Evolutionary conservation across 2,888 invertebrate species (phyloP).

Genomic region (Andrena chrysosceles): DNA sequence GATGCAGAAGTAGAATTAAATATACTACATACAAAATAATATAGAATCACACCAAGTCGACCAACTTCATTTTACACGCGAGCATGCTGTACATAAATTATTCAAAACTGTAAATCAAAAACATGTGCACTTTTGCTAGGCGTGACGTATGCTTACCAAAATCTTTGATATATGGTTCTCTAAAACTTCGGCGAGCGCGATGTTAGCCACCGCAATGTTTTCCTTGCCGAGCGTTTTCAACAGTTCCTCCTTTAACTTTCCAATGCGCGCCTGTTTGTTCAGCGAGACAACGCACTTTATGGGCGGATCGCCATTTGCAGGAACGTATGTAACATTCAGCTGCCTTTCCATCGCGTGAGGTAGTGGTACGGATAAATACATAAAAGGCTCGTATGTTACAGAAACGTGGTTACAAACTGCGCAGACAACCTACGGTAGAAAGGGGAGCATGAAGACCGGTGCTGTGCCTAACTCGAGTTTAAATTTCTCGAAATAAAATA

Average conservation of each 20-base stretch:
- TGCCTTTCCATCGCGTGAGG: conserved; percentile 88
- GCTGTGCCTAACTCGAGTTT: not conserved
- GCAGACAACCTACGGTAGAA: conserved; percentile 86
- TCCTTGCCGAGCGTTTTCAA: conserved; percentile 83
- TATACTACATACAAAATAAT: conserved; percentile 12
- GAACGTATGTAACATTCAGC: conserved; percentile 86
- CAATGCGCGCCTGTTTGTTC: conserved; percentile 86
- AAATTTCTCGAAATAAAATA: not conserved
- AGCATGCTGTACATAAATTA: conserved; percentile 15
- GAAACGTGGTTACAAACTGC: conserved; percentile 87
- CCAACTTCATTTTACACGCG: conserved; percentile 4
- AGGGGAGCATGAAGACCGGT: not conserved
- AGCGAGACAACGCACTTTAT: conserved; percentile 86
- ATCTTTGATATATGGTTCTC: conserved; percentile 87
- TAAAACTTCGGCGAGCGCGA: conserved; percentile 87
- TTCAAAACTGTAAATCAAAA: conserved; percentile 9
- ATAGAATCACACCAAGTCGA: not conserved
- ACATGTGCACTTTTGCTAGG: not conserved
- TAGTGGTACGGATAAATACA: conserved; percentile 89
- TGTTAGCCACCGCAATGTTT: conserved; percentile 79
- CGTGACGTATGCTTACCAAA: conserved; percentile 84
- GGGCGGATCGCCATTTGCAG: conserved; percentile 84
- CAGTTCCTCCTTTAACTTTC: conserved; percentile 86
- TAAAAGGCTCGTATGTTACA: conserved; percentile 89
- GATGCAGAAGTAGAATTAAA: conserved; percentile 6